These are phyloP conservation scores for Nesoenas mayeri DNA, from an alignment of 2,113 vertebrate species.

Conservation along the genomic window DNA sequence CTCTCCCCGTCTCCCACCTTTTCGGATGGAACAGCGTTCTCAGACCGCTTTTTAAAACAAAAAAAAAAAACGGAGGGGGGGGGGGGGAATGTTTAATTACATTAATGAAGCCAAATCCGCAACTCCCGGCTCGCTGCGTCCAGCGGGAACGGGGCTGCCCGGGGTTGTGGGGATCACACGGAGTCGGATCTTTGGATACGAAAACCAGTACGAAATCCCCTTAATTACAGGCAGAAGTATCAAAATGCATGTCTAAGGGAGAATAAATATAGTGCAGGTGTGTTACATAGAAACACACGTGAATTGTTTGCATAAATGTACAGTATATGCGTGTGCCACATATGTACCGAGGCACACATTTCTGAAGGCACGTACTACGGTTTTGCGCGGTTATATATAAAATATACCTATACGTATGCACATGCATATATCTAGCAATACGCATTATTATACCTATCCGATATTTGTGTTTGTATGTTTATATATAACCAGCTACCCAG, in stretches of 20 bases:
- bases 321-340: background rate
- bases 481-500: background rate
- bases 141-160: background rate
- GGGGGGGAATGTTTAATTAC: background rate
- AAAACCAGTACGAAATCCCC: background rate
- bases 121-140: background rate
- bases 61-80: too few species aligned
- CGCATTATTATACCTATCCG: background rate
- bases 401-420: background rate
- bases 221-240: background rate
- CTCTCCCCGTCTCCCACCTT: background rate
- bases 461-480: background rate
- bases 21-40: background rate
- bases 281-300: accelerated
- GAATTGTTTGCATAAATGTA: background rate
- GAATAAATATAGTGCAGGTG: background rate
- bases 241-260: background rate
- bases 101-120: background rate
- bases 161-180: too few species aligned
- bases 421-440: background rate
- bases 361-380: background rate
- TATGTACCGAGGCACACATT: background rate
- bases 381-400: background rate
- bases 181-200: background rate
- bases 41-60: background rate